A percentile compares a stretch with the other conserved stretches of the same genome.
Conservation (phyloP, 1,140 invertebrate species). For the Cecropterus lyciades region DNA sequence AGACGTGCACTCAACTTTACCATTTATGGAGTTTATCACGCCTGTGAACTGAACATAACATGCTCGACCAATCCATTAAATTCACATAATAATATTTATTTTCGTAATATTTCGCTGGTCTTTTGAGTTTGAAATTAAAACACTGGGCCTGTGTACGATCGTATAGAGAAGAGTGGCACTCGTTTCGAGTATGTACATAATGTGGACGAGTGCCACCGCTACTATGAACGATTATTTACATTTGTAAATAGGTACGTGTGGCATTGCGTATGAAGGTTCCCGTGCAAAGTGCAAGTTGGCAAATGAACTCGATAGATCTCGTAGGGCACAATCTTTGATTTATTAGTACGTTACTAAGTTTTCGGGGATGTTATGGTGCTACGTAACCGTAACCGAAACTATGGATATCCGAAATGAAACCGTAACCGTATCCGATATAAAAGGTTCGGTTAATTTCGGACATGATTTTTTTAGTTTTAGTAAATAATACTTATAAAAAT, state of each 20-base stretch:
- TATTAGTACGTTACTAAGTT: no score
- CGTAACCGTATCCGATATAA: no score
- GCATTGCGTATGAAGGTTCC: conserved; percentile 25
- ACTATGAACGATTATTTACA: conserved; percentile 40
- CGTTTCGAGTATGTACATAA: conserved; percentile 48
- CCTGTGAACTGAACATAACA: not conserved
- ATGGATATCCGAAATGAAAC: no score
- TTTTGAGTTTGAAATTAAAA: conserved; percentile 31
- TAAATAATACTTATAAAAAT: no score
- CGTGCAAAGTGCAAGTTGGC: not conserved
- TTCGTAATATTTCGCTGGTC: conserved; percentile 17
- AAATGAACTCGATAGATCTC: not conserved
- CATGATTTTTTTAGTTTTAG: no score
- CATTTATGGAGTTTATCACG: no score
- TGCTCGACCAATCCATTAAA: not conserved
- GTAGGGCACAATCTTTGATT: no score
- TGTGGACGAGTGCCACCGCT: conserved; percentile 45
- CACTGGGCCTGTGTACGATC: conserved; percentile 24
- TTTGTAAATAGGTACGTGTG: conserved; percentile 32
- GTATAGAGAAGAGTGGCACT: conserved; percentile 39
- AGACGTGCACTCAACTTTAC: no score
- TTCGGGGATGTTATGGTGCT: no score
- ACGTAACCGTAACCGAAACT: no score
- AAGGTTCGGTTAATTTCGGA: no score
- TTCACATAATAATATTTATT: conserved; percentile 20